phyloP scores from a whole-genome alignment of 2,113 vertebrate species.

The Petrocephalus zakoni region DNA sequence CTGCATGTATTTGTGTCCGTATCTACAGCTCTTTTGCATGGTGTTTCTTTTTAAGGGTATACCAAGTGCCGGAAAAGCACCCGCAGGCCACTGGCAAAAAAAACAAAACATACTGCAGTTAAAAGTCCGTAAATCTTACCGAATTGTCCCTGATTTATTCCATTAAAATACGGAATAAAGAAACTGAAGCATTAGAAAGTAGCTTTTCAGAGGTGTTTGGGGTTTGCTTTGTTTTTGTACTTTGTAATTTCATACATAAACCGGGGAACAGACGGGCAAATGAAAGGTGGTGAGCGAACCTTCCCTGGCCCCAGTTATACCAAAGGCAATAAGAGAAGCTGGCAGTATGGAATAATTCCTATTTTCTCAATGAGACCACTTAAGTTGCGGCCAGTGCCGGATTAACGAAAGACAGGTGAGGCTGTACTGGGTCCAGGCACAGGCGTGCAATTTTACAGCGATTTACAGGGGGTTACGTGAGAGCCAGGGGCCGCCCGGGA shows the following conservation, averaged over 20 bases:
- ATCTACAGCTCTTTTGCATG: slow-evolving; percentile 70
- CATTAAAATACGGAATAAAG: slow-evolving; percentile 31
- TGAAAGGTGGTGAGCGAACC: not conserved
- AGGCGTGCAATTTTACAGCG: not conserved
- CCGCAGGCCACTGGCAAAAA: slow-evolving; percentile 27
- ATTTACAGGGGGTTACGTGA: not conserved
- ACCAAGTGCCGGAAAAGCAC: slow-evolving; percentile 31
- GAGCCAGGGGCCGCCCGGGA: not conserved
- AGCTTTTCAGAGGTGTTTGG: slow-evolving; percentile 36
- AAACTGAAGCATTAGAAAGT: slow-evolving; percentile 26
- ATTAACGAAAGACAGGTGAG: not conserved
- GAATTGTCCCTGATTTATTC: slow-evolving; percentile 42
- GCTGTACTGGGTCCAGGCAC: no score
- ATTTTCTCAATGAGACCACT: not conserved
- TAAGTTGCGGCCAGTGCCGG: not conserved
- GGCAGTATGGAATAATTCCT: not conserved
- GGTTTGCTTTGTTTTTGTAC: not conserved
- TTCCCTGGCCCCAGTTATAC: not conserved
- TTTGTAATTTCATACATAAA: slow-evolving; percentile 33
- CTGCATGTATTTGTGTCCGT: slow-evolving; percentile 98
- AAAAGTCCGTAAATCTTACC: slow-evolving; percentile 37
- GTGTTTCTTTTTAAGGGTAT: slow-evolving; percentile 19
- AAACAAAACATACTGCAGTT: slow-evolving; percentile 9
- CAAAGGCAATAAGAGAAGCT: not conserved
- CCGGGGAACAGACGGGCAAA: not conserved